These are phyloP conservation scores for Chelidonichthys spinosus DNA, from an alignment of 2,797 vertebrate genomes.

Conservation along the genomic window DNA sequence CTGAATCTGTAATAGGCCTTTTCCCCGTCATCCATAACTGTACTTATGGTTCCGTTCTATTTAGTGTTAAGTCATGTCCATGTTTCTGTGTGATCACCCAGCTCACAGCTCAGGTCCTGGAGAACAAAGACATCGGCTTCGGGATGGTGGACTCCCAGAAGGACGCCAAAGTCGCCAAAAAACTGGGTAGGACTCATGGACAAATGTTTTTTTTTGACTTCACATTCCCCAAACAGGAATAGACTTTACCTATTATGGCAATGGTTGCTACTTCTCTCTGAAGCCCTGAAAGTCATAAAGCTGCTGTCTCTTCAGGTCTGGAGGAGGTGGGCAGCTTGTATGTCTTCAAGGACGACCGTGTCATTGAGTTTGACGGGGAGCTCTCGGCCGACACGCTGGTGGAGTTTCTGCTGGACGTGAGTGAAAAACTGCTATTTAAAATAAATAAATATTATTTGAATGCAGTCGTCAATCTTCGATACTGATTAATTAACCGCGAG, in stretches of 20 bases:
- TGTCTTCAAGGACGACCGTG: slow-evolving; percentile 92
- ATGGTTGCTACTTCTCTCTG: not conserved
- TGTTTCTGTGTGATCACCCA: slow-evolving; percentile 67
- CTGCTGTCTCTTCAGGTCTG: slow-evolving; percentile 82
- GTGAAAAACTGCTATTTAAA: slow-evolving; percentile 49
- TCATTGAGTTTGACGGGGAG: slow-evolving; percentile 97
- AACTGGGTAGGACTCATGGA: no score
- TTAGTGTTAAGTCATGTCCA: no score
- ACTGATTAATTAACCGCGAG: not conserved
- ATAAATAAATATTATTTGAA: not conserved
- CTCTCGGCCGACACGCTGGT: slow-evolving; percentile 94
- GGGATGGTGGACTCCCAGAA: slow-evolving; percentile 93
- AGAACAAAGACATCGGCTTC: slow-evolving; percentile 93
- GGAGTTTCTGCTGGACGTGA: slow-evolving; percentile 97
- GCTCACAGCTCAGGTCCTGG: slow-evolving; percentile 95
- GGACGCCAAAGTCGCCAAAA: slow-evolving; percentile 93
- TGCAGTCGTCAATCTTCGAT: not conserved
- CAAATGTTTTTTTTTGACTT: no score
- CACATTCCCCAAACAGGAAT: no score
- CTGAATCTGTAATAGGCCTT: not conserved
- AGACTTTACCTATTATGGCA: no score
- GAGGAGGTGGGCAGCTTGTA: slow-evolving; percentile 95
- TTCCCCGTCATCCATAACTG: not conserved
- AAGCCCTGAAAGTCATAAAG: not conserved
- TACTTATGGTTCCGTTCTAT: not conserved